These are phyloP conservation scores for Helobdella robusta DNA, from an alignment of 2,888 invertebrate species.

Conservation along the genomic window DNA sequence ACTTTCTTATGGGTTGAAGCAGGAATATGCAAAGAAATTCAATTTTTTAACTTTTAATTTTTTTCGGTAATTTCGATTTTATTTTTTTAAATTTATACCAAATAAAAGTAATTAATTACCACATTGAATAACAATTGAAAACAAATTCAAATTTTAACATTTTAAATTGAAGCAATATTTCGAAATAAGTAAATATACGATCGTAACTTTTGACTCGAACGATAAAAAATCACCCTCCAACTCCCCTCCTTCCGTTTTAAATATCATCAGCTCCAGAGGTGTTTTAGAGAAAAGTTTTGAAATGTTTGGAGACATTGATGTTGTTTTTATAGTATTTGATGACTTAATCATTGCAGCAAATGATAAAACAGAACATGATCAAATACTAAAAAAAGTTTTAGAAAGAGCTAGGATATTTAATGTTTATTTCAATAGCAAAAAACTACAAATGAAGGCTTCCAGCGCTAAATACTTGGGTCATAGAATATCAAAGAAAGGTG, in stretches of 20 bases:
- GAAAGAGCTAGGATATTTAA: slow-evolving; percentile 11
- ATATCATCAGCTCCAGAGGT: slow-evolving; percentile 31
- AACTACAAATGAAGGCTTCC: slow-evolving; percentile 27
- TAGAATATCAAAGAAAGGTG: slow-evolving; percentile 30
- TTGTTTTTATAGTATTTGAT: slow-evolving; percentile 26
- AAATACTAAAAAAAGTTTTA: slow-evolving; percentile 30
- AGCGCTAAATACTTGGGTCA: slow-evolving; percentile 33
- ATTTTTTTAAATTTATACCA: no score
- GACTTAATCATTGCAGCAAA: slow-evolving; percentile 33
- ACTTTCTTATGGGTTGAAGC: no score
- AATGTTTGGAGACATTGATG: slow-evolving; percentile 28
- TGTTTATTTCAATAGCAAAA: slow-evolving; percentile 31
- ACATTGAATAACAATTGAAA: no score
- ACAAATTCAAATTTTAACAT: no score
- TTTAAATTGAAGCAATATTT: no score
- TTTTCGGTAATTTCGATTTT: no score
- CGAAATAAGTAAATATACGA: no score
- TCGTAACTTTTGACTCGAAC: no score
- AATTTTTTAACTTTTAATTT: no score
- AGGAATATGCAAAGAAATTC: no score
- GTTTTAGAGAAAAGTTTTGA: slow-evolving; percentile 30
- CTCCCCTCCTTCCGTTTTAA: slow-evolving; percentile 35
- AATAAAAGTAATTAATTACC: no score
- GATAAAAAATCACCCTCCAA: no score
- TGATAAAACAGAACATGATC: slow-evolving; percentile 32